Base-by-base conservation (phyloP, 2,888 invertebrate genomes). In the Nebria brevicollis region DNA sequence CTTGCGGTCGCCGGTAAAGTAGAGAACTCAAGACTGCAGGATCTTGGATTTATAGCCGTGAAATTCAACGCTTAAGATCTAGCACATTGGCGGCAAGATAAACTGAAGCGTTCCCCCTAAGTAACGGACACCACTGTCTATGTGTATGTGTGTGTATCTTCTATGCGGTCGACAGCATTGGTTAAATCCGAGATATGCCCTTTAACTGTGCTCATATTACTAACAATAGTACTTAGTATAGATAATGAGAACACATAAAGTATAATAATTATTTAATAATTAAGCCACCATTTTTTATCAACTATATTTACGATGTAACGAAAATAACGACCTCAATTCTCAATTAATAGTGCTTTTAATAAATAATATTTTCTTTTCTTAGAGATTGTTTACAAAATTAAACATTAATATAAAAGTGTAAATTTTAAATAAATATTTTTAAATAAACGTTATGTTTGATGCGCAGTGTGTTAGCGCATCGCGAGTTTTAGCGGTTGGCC, bases 41-140 rank as follows among this genome's bases (percentile, higher is more conserved):
- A 72, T 70, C 68, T 68, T 82, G 83, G 83, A 84, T 83, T 82
- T 79, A 80, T 70, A 65, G 70, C 34, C 75, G 86, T 85, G 87
- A 87, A 87, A 87, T 86, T 86, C 86, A 86, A 87, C 86, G 85
- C 86, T 85, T 85, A 85, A 83, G 83, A 84, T 83, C 83, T 83
- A 84, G 54, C 54, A 84, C 80, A 75, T 80, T 72, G 75, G 72
- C 26, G 77, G 66, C 70, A 75, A 80, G 79, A 80, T 80, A 80
- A 80, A 43, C 70, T 70, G 26, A 70, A 70, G 26, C 25, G 70
- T 70, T 34, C 70, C 70, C 54, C 54, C 54, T 54, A 54, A 54
- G 54, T 54, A 54, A 54, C 54, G 54, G 54, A 54, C 54, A 54
- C 54, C 54, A 54, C 54, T 54, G 54, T 5, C 34, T 54, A 54